Base-by-base conservation (phyloP, 2,888 invertebrate species). In the Calameuta idolon region DNA sequence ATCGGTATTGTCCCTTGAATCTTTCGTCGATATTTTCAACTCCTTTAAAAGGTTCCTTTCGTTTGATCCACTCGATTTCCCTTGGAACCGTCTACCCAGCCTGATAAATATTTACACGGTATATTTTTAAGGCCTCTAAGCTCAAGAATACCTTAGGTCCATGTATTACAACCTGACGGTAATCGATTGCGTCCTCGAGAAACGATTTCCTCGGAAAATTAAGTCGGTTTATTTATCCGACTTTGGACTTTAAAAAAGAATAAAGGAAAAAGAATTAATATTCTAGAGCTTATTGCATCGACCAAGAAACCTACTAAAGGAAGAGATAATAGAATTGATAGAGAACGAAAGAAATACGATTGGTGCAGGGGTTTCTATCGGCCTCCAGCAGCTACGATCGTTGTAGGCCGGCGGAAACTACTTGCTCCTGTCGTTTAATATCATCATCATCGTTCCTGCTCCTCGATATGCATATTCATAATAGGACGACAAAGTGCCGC, bases 351-450 rank as follows among this genome's bases (percentile, higher is more conserved):
- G 71, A 34, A 34, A 12, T 31, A 76, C 74, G 75, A 76, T 88
- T 91, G 93, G 92, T 84, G 93, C 92, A 97, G 96, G 96, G 96
- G 96, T 96, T 97, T 96, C 96, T 96, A 96, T 96, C 96, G 96
- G 96, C 96, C 96, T 96, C 96, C 96, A 96, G 96, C 96, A 95
- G 95, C 93, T 90, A 91, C 90, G 92, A 92, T 92, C 92, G 94
- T 95, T 96, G 96, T 96, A 96, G 96, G 96, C 96, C 96, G 96
- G 96, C 96, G 96, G 96, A 96, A 96, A 96, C 96, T 96, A 96
- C 96, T 96, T 96, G 96, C 96, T 93, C 93, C 92, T 92, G 91
- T 89, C 87, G 89, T 88, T 86, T 81, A 85, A 84, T 84, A 85
- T 87, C 90, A 84, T 71, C 71, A 31, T 23, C 31, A 71, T 71